Percentiles rank a stretch among this genome's conserved stretches.
Evolutionary conservation across 2,888 invertebrate genomes (phyloP).

Genomic region (Protodeltote pygarga): DNA sequence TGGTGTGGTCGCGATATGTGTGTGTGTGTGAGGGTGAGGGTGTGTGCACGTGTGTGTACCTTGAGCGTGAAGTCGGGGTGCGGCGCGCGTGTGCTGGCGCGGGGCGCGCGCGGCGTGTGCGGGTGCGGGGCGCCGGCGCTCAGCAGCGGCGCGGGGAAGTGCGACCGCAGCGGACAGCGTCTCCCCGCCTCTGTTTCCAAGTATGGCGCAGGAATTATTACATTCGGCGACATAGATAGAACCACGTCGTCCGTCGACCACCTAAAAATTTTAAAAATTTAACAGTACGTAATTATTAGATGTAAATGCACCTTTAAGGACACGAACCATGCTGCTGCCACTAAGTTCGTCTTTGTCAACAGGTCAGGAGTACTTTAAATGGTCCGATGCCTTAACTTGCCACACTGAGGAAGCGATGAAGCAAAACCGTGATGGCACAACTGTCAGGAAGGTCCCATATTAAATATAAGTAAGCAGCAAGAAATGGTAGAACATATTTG

Average conservation of each 20-base stretch:
- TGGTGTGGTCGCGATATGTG: conserved; percentile 33
- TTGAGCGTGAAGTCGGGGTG: conserved; percentile 68
- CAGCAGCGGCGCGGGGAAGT: conserved; percentile 80
- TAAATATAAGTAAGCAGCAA: no score
- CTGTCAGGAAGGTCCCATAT: no score
- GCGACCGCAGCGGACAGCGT: conserved; percentile 90
- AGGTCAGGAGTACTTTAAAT: no score
- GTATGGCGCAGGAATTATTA: conserved; percentile 94
- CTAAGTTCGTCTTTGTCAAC: no score
- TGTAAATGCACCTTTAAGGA: no score
- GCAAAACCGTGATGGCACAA: no score
- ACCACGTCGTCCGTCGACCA: conserved; percentile 85
- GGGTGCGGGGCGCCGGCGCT: conserved; percentile 30
- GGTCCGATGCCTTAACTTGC: no score
- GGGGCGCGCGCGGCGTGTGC: conserved; percentile 34
- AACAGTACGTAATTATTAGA: no score
- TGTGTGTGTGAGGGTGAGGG: no score
- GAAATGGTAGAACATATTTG: no score
- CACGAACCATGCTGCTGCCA: no score
- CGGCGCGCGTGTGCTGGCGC: background rate
- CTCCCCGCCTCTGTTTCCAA: conserved; percentile 94
- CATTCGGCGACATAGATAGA: conserved; percentile 94
- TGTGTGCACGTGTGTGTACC: conserved; percentile 16
- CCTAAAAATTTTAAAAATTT: conserved; percentile 71
- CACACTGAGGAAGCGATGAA: no score